These are phyloP conservation scores for Gambusia holbrooki DNA, from an alignment of 2,113 vertebrate species.

Conservation along the genomic window DNA sequence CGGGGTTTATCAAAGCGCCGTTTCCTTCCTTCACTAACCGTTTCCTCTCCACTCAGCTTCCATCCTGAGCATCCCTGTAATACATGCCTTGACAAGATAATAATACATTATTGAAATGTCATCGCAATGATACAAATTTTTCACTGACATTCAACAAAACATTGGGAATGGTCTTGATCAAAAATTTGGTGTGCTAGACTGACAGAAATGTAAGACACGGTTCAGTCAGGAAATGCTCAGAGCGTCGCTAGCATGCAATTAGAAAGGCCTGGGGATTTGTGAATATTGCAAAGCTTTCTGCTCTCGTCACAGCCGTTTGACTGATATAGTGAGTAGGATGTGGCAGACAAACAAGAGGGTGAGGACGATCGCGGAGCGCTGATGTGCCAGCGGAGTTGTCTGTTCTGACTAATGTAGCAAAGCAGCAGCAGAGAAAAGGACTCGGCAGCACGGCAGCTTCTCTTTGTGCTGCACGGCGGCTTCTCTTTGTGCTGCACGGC, in stretches of 20 bases:
- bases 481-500: not conserved
- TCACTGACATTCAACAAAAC: conserved; percentile 32
- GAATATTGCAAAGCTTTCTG: conserved; percentile 48
- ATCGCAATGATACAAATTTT: conserved; percentile 35
- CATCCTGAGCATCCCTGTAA: conserved; percentile 6
- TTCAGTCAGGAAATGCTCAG: conserved; percentile 21
- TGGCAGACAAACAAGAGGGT: conserved; percentile 61
- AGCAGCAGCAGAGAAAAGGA: conserved; percentile 33
- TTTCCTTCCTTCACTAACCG: not conserved
- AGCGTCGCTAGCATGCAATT: conserved; percentile 45
- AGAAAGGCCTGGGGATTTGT: conserved; percentile 42
- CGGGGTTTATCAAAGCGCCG: conserved; percentile 9
- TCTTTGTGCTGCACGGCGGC: not conserved
- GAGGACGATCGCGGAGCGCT: conserved; percentile 43
- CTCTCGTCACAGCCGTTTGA: conserved; percentile 54
- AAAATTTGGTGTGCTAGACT: not conserved
- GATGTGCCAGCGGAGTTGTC: conserved; percentile 48
- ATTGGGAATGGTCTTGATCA: conserved; percentile 18
- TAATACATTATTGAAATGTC: conserved; percentile 37
- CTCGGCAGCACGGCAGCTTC: conserved; percentile 30
- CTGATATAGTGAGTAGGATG: conserved; percentile 52
- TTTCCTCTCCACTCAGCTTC: not conserved
- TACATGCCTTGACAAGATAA: conserved; percentile 27
- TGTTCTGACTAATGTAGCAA: conserved; percentile 56
- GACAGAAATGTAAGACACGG: conserved; percentile 26